phyloP scores from a whole-genome alignment of 2,888 invertebrate species.

The Oscheius sp. region DNA sequence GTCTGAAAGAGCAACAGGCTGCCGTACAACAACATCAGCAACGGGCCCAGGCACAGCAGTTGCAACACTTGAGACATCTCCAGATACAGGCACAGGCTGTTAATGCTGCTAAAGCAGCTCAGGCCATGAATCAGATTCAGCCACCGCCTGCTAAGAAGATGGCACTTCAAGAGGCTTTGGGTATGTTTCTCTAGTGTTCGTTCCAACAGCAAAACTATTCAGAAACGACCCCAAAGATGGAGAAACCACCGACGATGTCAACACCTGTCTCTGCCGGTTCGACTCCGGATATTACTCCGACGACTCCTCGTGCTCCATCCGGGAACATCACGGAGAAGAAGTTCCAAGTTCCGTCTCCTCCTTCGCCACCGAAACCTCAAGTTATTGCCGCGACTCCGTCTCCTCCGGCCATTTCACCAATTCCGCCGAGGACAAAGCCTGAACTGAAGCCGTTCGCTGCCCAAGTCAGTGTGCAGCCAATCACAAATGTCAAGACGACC shows the following conservation, averaged over 20 bases:
- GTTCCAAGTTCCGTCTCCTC: conserved; percentile 22
- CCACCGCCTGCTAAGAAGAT: conserved; percentile 22
- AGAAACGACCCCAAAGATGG: background rate
- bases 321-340: background rate
- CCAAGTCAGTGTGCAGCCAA: conserved; percentile 16
- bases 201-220: background rate
- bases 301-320: background rate
- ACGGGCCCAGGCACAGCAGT: no score
- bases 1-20: conserved; percentile 2
- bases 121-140: background rate
- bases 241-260: background rate
- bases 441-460: conserved; percentile 22
- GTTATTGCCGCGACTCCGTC: conserved; percentile 16
- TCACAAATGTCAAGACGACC: background rate
- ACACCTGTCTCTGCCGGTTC: background rate
- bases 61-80: conserved; percentile 2
- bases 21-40: conserved; percentile 19
- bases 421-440: background rate
- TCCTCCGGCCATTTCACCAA: conserved; percentile 20
- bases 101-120: background rate
- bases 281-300: background rate
- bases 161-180: conserved; percentile 15
- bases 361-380: conserved; percentile 14
- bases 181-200: background rate
- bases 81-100: conserved; percentile 16